Evolutionary conservation across 2,797 vertebrate species (phyloP).

Genomic region (Myotis daubentonii): DNA sequence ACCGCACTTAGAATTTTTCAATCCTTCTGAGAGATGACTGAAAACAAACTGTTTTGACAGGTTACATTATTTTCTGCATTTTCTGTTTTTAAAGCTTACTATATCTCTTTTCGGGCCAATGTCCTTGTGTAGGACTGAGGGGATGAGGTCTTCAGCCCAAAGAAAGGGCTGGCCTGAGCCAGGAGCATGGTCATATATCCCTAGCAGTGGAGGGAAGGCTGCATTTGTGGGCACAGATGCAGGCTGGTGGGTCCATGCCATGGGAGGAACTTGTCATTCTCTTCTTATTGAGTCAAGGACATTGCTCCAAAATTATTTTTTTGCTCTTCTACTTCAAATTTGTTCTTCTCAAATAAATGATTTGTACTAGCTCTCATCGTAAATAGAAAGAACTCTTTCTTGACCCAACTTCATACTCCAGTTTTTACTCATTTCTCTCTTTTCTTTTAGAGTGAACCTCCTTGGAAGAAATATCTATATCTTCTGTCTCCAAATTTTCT

Average conservation of each 20-base stretch:
- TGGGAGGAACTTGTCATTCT: background rate
- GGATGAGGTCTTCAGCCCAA: background rate
- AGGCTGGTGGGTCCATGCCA: too few relatives aligned
- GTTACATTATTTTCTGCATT: background rate
- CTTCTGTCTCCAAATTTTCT: background rate
- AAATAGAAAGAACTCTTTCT: background rate
- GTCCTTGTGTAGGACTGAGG: background rate
- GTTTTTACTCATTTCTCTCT: background rate
- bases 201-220: background rate
- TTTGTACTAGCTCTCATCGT: background rate
- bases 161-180: background rate
- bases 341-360: background rate
- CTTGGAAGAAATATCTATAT: background rate
- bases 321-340: background rate
- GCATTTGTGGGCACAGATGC: background rate
- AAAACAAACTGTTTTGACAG: background rate
- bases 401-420: background rate
- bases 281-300: background rate
- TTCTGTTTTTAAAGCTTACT: background rate
- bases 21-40: background rate
- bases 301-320: background rate
- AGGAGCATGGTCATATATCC: background rate
- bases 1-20: background rate
- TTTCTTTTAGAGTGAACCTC: background rate
- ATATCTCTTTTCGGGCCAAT: background rate